Base-by-base conservation (phyloP, 2,113 vertebrate species). In the Oostethus manadensis region DNA sequence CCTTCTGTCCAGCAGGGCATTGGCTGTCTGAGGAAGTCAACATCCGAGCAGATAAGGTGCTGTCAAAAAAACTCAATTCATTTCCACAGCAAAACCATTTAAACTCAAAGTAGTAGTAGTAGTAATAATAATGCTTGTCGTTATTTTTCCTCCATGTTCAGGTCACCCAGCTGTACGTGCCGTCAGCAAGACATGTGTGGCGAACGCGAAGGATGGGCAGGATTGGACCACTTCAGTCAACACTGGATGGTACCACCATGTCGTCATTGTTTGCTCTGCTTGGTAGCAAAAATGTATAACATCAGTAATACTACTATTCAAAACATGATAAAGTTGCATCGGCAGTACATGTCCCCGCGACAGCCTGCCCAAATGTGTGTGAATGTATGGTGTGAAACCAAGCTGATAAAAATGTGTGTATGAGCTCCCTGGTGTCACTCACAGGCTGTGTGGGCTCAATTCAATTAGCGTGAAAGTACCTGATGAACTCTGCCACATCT, bases 21-120 rank as follows among this genome's bases (percentile, higher is more conserved):
- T 99, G 96, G 97, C 90, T 99, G 44, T 99, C 97, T 4, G 88
- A 91, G 62, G 95, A 98, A 73, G 96, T 98, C 83, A 97, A 97
- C 73, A 99, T 99, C 70, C 90, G 92, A 80, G 96, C 96, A 53
- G 97, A 99, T 85, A 98, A 94, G 93, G 97, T 98, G 4, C 21
- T 51, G 35, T 66, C 42, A 14, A 10, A 40, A 40, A n/a, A n/a
- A n/a, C n/a, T n/a, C n/a, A n/a, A n/a, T n/a, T n/a, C n/a, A n/a
- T n/a, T 42, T 42, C 38, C 11, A 42, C 38, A 10, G 5, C 38
- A 14, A 42, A 42, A 42, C 38, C 7, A 35, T 35, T 38, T 33
- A 4, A 7, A 14, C 18, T 6, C 35, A 21, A 55, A 40, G 26
- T 11, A 17, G 6, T 26, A 35, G 18, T 38, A 14, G n/a, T 8